A percentile compares a stretch with the other conserved stretches of the same genome.
Conservation (phyloP, 2,113 vertebrate genomes). For the Ammodytes dubius region DNA sequence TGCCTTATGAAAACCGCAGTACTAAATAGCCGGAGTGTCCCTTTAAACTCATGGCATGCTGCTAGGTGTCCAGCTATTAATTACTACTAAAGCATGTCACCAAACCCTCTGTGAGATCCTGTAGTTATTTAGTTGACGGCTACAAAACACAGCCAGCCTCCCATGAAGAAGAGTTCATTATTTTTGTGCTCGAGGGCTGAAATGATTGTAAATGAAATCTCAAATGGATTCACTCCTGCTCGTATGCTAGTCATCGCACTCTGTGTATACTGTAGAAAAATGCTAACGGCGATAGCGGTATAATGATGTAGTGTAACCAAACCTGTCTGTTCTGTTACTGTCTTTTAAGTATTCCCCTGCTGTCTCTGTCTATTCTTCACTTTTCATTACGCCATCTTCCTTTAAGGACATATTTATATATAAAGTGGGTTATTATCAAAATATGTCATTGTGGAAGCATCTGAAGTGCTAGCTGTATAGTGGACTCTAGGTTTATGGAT, state of each 20-base stretch:
- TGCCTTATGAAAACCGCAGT: neutral
- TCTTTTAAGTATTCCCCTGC: neutral
- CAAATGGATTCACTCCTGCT: neutral
- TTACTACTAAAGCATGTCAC: neutral
- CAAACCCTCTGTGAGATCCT: neutral
- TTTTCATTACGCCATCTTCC: neutral
- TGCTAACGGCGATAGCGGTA: neutral
- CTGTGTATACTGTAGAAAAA: neutral
- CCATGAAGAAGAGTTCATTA: slow-evolving; percentile 6
- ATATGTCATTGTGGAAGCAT: neutral
- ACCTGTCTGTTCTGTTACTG: no score
- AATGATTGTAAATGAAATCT: neutral
- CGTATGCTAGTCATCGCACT: neutral
- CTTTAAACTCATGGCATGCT: neutral
- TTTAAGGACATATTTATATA: no score
- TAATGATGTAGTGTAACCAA: neutral
- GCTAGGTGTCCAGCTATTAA: neutral
- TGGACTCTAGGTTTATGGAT: neutral
- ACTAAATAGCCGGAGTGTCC: neutral
- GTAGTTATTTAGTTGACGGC: neutral
- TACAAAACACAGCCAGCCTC: neutral
- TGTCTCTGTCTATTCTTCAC: neutral
- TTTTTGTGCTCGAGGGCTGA: neutral
- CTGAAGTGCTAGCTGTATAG: neutral
- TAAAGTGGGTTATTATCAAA: no score